Percentiles rank a stretch among this genome's conserved stretches.
Evolutionary conservation across 2,797 vertebrate genomes (phyloP).

Genomic region (Sebastes matsubarae): DNA sequence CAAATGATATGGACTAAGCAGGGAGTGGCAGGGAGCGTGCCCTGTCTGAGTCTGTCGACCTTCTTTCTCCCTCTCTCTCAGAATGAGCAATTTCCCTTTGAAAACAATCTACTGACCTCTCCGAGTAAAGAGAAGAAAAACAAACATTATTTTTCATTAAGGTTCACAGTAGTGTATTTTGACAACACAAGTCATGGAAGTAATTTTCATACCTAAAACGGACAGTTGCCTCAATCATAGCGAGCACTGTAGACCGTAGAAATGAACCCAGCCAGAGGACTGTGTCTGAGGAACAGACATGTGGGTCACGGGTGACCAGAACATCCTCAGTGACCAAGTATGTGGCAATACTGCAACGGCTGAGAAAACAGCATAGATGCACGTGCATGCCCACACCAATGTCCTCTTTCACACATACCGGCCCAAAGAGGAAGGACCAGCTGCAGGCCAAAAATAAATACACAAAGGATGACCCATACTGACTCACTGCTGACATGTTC

Average conservation of each 20-base stretch:
- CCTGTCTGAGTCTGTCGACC: conserved; percentile 26
- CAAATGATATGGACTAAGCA: conserved; percentile 59
- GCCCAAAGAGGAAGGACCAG: conserved; percentile 73
- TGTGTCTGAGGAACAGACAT: conserved; percentile 35
- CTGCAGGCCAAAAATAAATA: conserved; percentile 78
- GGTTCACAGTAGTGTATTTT: conserved; percentile 9
- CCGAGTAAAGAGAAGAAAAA: conserved; percentile 12
- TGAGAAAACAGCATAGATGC: conserved; percentile 68
- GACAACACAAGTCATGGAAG: not conserved
- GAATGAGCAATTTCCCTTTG: conserved; percentile 58
- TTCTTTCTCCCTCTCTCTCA: conserved; percentile 10
- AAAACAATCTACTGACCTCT: conserved; percentile 43
- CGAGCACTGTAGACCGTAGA: not conserved
- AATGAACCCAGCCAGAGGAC: not conserved
- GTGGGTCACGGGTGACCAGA: conserved; percentile 60
- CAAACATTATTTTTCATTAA: conserved; percentile 26
- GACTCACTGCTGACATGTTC: conserved; percentile 69
- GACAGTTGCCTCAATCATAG: not conserved
- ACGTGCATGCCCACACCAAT: conserved; percentile 40
- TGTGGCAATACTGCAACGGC: conserved; percentile 60
- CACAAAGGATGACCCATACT: conserved; percentile 71
- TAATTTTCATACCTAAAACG: not conserved
- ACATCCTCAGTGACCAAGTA: conserved; percentile 42
- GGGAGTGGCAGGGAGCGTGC: conserved; percentile 66
- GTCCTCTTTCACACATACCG: conserved; percentile 10